These are phyloP conservation scores for Ammodytes marinus DNA, from an alignment of 2,113 vertebrate genomes.

Conservation along the genomic window DNA sequence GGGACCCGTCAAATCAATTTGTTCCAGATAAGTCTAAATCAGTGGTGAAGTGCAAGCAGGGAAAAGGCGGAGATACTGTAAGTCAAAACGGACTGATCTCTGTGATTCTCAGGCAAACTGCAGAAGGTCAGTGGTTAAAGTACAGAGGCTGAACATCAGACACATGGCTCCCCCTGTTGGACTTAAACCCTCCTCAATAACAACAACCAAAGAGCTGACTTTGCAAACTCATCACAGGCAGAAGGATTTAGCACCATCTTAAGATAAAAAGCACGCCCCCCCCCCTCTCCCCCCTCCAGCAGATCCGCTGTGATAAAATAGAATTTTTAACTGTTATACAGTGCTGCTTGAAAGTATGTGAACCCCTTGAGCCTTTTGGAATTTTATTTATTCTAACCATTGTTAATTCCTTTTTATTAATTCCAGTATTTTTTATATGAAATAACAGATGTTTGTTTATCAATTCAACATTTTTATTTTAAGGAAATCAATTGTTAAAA, in stretches of 20 bases:
- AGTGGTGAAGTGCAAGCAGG: not conserved
- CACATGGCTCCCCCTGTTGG: constrained; percentile 72
- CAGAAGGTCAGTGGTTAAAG: not conserved
- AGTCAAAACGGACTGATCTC: not conserved
- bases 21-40: constrained; percentile 28
- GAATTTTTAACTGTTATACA: not conserved
- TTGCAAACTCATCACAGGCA: not conserved
- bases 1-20: constrained; percentile 29
- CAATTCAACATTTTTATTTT: too few relatives aligned
- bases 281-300: too few relatives aligned
- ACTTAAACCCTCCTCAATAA: not conserved
- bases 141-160: not conserved
- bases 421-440: too few relatives aligned
- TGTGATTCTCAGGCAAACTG: constrained; percentile 1
- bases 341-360: too few relatives aligned
- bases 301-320: not conserved
- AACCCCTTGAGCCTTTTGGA: too few relatives aligned
- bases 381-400: too few relatives aligned
- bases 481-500: too few relatives aligned
- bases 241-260: not conserved
- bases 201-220: not conserved
- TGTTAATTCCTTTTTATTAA: too few relatives aligned
- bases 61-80: constrained; percentile 5
- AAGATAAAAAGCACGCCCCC: not conserved
- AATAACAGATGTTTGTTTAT: too few relatives aligned